Percentiles rank a stretch among this genome's conserved stretches.
Conservation (phyloP, 2,113 vertebrate species). For the Gallinago undulata region DNA sequence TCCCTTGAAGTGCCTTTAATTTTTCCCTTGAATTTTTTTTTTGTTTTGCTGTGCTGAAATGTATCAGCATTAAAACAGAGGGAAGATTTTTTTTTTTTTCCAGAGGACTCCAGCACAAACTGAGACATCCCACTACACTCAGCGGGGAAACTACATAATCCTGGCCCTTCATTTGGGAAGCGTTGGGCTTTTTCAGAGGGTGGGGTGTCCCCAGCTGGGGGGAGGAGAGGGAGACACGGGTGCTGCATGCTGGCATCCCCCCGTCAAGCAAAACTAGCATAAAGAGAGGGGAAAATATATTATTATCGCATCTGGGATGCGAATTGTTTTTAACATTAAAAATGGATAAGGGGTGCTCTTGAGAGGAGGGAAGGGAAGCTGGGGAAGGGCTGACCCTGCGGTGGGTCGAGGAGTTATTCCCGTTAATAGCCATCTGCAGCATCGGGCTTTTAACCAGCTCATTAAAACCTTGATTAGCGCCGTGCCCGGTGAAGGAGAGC, state of each 20-base stretch:
- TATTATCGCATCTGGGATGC: not conserved
- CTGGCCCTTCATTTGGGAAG: not conserved
- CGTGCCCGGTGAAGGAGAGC: not conserved
- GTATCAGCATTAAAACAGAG: not conserved
- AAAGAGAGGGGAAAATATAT: not conserved
- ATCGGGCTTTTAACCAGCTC: not conserved
- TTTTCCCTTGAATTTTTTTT: not conserved
- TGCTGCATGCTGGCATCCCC: not conserved
- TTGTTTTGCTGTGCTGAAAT: not conserved
- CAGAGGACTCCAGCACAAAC: not conserved
- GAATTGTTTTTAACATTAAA: not conserved
- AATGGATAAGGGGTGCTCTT: not conserved
- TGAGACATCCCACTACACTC: not conserved
- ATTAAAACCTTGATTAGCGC: not conserved
- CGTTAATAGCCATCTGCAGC: not conserved
- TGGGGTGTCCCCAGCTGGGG: not conserved
- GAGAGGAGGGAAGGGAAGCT: not conserved
- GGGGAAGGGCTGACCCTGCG: not conserved
- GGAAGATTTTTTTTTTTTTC: not conserved
- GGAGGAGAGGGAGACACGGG: too few species aligned
- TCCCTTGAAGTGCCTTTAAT: not conserved
- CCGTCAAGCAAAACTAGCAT: fast-evolving
- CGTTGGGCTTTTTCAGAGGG: not conserved
- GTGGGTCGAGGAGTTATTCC: not conserved
- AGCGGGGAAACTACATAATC: not conserved